Evolutionary conservation across 1,140 invertebrate species (phyloP), one percentile per base, ranked within the genome.

Genomic region (Whitmania pigra): DNA sequence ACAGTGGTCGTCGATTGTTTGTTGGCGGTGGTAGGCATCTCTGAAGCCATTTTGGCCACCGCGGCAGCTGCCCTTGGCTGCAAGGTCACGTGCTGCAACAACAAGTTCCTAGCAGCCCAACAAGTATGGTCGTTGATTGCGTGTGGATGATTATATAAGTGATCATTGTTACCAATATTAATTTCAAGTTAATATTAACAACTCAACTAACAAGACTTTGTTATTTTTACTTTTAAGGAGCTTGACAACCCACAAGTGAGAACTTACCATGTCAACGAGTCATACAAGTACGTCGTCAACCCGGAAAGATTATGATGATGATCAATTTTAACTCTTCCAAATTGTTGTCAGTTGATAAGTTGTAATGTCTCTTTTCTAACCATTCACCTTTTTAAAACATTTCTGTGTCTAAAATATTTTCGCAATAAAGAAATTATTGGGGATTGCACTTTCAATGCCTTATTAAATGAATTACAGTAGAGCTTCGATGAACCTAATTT

Each of bases 271-370:
- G 57, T 63, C 57, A 22, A 31, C 22, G 57, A 63, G 20, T 22
- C 22, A 18, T 31, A 63, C 57, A 63, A 63, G 15, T 63, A 63
- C 15, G 57, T 63, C 57, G 57, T 63, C 57, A 63, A 63, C 29
- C 57, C 57, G 11, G 22, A 22, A 20, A 63, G 57, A 25, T 31
- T 22, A 31, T 63, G 11, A 25, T 63, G 57, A 63, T 18, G 57
- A 63, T 25, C 22, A 4, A 18, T 13, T 11, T 63, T 7, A n/a
- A 63, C 18, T 0, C 7, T 49, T 17, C 2, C 43, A 49, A 49
- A 49, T 49, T 49, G 9, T 15, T 49, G 5, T 49, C 7, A 63
- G 22, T 63, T 20, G 11, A 13, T 22, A 4, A 18, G 2, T 63
- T 63, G 57, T 63, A 20, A 63, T 18, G 57, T 63, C 11, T 2